Conservation (phyloP, 2,888 invertebrate genomes). For the Drosophila tripunctata region DNA sequence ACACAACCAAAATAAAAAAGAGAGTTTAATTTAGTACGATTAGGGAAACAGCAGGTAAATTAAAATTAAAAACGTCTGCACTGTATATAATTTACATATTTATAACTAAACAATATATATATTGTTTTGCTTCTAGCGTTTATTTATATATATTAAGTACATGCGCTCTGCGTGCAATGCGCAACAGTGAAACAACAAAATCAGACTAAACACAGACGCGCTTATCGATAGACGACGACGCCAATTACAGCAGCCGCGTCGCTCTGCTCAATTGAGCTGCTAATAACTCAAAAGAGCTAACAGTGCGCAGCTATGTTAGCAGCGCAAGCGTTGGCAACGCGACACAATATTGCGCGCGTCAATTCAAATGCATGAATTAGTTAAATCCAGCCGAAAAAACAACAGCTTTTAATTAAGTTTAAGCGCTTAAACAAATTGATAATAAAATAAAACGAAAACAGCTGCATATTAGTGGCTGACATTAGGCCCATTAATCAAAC, state of each 20-base stretch:
- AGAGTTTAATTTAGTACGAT: conserved; percentile 49
- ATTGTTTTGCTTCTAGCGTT: background rate
- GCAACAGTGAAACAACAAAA: conserved; percentile 41
- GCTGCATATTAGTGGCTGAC: background rate
- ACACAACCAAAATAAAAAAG: conserved; percentile 18
- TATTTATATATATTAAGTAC: conserved; percentile 30
- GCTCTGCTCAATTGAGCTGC: conserved; percentile 2
- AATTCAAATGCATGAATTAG: conserved; percentile 14
- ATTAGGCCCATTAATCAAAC: conserved; percentile 62
- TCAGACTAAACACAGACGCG: conserved; percentile 28
- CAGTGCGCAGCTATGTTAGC: conserved; percentile 5
- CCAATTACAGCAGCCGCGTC: no score
- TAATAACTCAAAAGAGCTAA: background rate
- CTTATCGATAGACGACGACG: conserved; percentile 27
- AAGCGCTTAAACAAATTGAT: no score
- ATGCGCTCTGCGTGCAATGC: conserved; percentile 7
- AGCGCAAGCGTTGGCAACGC: conserved; percentile 9
- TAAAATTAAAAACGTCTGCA: conserved; percentile 35
- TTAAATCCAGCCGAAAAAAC: no score
- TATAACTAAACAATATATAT: background rate
- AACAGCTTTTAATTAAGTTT: no score
- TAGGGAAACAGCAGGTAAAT: conserved; percentile 27
- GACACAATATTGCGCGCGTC: background rate
- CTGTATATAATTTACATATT: conserved; percentile 43
- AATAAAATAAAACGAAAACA: background rate